phyloP scores from a whole-genome alignment of 2,113 vertebrate species.

The Chionis minor region DNA sequence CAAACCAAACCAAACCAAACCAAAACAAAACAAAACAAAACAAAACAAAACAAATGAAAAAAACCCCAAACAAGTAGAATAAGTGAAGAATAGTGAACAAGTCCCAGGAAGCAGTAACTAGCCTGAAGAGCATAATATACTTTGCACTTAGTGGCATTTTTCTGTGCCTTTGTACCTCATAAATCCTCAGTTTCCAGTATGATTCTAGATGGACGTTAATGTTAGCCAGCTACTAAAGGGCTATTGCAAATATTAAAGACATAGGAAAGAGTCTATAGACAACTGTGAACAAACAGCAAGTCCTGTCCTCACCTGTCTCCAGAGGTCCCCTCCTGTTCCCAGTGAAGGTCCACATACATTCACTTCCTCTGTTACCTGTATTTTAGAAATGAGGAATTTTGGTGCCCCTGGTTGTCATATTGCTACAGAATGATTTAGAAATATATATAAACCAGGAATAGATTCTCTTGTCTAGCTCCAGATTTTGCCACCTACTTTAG shows the following conservation, averaged over 20 bases:
- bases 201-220: background rate
- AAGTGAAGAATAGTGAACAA: background rate
- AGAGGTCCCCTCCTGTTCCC: background rate
- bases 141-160: background rate
- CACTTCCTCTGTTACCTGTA: background rate
- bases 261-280: background rate
- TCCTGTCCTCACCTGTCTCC: background rate
- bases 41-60: too few relatives aligned
- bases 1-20: background rate
- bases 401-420: background rate
- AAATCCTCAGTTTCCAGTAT: background rate
- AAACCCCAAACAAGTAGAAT: too few relatives aligned
- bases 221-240: background rate
- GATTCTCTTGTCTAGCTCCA: background rate
- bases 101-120: background rate
- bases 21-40: background rate
- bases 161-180: background rate
- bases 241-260: background rate
- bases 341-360: background rate
- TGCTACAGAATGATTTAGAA: conserved; percentile 1
- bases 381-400: background rate
- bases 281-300: background rate
- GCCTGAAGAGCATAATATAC: background rate
- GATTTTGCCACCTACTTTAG: background rate
- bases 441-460: background rate